Evolutionary conservation across 1,140 invertebrate species (phyloP).

Genomic region (Heliconius himera): DNA sequence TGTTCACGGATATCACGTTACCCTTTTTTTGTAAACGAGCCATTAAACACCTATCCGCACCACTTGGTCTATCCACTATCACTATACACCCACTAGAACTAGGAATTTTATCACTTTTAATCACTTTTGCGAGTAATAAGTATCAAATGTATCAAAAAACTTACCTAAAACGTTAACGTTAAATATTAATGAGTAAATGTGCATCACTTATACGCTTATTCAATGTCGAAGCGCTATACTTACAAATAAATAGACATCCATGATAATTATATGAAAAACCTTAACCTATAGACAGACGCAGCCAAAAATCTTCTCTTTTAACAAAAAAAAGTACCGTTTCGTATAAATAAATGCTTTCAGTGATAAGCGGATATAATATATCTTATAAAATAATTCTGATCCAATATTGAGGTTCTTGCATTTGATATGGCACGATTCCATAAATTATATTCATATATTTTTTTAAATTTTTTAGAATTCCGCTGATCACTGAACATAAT

Average conservation of each 20-base stretch:
- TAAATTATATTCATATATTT: conserved; percentile 48
- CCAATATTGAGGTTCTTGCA: conserved; percentile 54
- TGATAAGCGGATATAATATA: conserved; percentile 59
- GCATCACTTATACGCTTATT: conserved; percentile 74
- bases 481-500: conserved; percentile 66
- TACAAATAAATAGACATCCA: conserved; percentile 79
- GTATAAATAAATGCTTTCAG: conserved; percentile 55
- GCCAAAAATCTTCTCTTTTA: conserved; percentile 51
- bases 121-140: conserved; percentile 79
- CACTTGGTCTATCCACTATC: conserved; percentile 61
- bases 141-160: conserved; percentile 81
- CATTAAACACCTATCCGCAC: conserved; percentile 68
- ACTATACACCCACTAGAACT: conserved; percentile 74
- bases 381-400: conserved; percentile 46
- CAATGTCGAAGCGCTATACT: conserved; percentile 70
- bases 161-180: conserved; percentile 73
- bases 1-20: conserved; percentile 48
- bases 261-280: conserved; percentile 73
- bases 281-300: conserved; percentile 68
- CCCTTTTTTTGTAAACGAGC: conserved; percentile 41
- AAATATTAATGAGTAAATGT: conserved; percentile 76
- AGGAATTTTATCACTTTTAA: conserved; percentile 79
- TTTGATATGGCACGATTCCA: conserved; percentile 78
- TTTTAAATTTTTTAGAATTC: conserved; percentile 45
- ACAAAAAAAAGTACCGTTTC: conserved; percentile 45